Conservation (phyloP, 1,140 invertebrate species). For the Phocides pigmalion region DNA sequence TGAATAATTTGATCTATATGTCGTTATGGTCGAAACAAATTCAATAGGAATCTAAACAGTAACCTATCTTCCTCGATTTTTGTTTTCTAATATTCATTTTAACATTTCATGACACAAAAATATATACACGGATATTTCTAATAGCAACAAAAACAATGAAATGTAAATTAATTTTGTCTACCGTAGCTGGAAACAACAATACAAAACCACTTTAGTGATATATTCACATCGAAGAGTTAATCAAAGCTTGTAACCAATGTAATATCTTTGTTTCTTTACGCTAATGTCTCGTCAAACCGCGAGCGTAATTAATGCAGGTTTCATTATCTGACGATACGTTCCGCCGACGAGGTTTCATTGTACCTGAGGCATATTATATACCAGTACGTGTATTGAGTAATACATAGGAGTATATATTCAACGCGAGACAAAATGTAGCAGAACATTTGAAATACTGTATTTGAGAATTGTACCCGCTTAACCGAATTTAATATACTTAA, state of each 20-base stretch:
- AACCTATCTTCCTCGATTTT: too few relatives aligned
- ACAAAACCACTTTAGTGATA: not conserved
- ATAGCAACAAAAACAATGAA: too few relatives aligned
- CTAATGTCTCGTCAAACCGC: slow-evolving; percentile 28
- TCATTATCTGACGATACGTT: slow-evolving; percentile 33
- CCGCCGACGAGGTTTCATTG: slow-evolving; percentile 10
- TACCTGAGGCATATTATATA: slow-evolving; percentile 18
- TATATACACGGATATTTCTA: too few relatives aligned
- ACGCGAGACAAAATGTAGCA: not conserved
- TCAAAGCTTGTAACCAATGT: slow-evolving; percentile 21
- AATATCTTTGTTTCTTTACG: slow-evolving; percentile 31
- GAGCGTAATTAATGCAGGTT: slow-evolving; percentile 27
- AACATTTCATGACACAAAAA: too few relatives aligned
- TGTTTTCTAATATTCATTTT: too few relatives aligned
- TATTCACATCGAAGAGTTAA: slow-evolving; percentile 15
- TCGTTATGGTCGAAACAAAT: too few relatives aligned
- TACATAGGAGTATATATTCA: slow-evolving; percentile 7
- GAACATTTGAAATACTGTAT: not conserved
- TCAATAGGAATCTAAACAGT: too few relatives aligned
- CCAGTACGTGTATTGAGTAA: not conserved
- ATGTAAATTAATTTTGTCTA: not conserved
- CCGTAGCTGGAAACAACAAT: not conserved
- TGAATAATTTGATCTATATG: too few relatives aligned
- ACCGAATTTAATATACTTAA: not conserved
- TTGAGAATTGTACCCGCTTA: not conserved